A percentile compares a stretch with the other conserved stretches of the same genome.
phyloP scores from a whole-genome alignment of 2,113 vertebrate genomes.

The Illadopsis cleaveri region DNA sequence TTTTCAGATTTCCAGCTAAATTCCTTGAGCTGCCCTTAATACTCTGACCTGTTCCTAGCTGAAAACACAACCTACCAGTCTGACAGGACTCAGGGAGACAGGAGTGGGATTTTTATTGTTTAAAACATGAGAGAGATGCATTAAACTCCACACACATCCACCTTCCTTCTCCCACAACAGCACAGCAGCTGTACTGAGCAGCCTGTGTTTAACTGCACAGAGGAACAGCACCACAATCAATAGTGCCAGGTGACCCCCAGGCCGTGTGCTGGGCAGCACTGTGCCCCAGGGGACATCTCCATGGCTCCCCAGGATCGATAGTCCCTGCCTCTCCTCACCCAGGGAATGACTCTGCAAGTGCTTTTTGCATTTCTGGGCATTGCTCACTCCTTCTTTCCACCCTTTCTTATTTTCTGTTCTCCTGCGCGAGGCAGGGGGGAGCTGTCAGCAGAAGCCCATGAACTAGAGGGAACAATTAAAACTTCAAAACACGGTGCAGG shows the following conservation, averaged over 20 bases:
- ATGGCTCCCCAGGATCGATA: neutral
- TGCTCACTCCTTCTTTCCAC: neutral
- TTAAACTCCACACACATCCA: neutral
- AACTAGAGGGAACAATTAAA: neutral
- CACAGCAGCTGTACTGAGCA: neutral
- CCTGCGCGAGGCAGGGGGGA: neutral
- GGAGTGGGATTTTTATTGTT: neutral
- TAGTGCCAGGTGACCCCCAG: neutral
- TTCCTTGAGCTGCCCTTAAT: slow-evolving; percentile 30
- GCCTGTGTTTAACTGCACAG: neutral
- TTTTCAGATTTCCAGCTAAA: slow-evolving; percentile 24
- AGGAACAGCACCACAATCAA: neutral
- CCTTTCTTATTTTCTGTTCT: neutral
- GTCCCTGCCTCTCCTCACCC: neutral
- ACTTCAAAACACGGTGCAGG: neutral
- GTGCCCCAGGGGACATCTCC: neutral
- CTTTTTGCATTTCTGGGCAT: neutral
- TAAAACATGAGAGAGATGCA: neutral
- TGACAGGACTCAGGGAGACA: neutral
- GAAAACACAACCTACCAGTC: neutral
- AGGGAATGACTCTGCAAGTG: neutral
- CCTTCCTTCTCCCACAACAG: neutral
- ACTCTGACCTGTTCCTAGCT: neutral
- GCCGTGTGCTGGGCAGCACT: neutral
- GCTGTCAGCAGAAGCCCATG: neutral